phyloP scores from a whole-genome alignment of 2,888 invertebrate species.

The Serrognathus titanus region DNA sequence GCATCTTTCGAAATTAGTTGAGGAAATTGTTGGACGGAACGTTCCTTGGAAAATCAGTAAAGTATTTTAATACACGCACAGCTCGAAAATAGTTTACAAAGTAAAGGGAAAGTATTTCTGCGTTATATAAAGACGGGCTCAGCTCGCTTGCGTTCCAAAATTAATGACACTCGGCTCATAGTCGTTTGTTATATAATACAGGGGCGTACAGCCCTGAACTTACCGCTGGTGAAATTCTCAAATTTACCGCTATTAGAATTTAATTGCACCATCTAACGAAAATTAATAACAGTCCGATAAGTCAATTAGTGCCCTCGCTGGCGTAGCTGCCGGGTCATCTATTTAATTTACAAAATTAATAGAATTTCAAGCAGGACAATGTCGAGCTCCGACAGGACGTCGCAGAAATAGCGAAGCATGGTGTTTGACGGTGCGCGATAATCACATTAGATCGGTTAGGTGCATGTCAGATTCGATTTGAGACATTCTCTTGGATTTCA shows the following conservation, averaged over 20 bases:
- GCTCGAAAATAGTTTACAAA: too few relatives aligned
- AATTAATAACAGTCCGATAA: neutral
- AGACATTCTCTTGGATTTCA: slow-evolving; percentile 1
- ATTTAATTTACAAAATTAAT: neutral
- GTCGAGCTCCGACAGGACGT: neutral
- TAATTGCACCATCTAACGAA: neutral
- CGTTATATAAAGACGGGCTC: too few relatives aligned
- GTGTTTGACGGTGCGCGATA: neutral
- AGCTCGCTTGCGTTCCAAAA: too few relatives aligned
- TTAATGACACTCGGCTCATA: too few relatives aligned
- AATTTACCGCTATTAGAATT: neutral
- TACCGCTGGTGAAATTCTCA: neutral
- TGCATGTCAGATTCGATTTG: neutral
- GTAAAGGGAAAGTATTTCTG: too few relatives aligned
- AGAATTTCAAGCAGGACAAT: neutral
- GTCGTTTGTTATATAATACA: too few relatives aligned
- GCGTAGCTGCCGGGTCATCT: neutral
- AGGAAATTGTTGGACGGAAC: too few relatives aligned
- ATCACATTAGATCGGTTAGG: slow-evolving; percentile 1
- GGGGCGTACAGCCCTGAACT: too few relatives aligned
- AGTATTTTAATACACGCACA: too few relatives aligned
- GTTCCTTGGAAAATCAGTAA: too few relatives aligned
- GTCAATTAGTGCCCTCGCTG: neutral
- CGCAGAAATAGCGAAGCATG: neutral
- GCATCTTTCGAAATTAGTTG: too few relatives aligned